Percentiles rank a stretch among this genome's conserved stretches.
phyloP scores from a whole-genome alignment of 2,888 invertebrate species.

The Carabus problematicus region DNA sequence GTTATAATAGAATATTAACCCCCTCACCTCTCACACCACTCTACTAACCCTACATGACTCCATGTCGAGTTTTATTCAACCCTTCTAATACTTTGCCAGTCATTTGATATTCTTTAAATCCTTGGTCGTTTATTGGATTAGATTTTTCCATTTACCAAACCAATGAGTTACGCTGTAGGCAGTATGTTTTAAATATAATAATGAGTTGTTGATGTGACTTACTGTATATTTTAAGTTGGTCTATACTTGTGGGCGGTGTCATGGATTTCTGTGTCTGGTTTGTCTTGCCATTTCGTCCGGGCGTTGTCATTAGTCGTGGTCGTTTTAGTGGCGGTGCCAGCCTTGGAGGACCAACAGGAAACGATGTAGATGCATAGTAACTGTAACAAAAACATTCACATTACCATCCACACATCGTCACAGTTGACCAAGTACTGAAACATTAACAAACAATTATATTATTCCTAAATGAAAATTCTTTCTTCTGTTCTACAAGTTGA shows the following conservation, averaged over 20 bases:
- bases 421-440: no score
- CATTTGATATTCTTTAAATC: no score
- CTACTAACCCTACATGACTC: constrained; percentile 23
- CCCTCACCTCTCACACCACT: constrained; percentile 15
- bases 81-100: no score
- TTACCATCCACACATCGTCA: no score
- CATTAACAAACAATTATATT: no score
- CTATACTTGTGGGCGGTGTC: constrained; percentile 59
- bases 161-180: no score
- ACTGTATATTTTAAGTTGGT: constrained; percentile 72
- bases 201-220: constrained; percentile 54
- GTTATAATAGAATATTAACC: constrained; percentile 40
- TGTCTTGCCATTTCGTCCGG: constrained; percentile 58
- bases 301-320: constrained; percentile 65
- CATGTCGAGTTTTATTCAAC: background rate
- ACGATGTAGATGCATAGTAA: constrained; percentile 68
- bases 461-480: no score
- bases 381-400: constrained; percentile 56
- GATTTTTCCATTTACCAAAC: no score
- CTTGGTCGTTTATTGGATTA: no score
- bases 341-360: constrained; percentile 62
- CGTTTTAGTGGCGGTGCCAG: constrained; percentile 69
- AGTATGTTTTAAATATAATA: background rate
- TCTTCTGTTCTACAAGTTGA: no score
- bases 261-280: constrained; percentile 57